A percentile compares a stretch with the other conserved stretches of the same genome.
phyloP scores from a whole-genome alignment of 2,888 invertebrate genomes.

The Callimorpha dominula region DNA sequence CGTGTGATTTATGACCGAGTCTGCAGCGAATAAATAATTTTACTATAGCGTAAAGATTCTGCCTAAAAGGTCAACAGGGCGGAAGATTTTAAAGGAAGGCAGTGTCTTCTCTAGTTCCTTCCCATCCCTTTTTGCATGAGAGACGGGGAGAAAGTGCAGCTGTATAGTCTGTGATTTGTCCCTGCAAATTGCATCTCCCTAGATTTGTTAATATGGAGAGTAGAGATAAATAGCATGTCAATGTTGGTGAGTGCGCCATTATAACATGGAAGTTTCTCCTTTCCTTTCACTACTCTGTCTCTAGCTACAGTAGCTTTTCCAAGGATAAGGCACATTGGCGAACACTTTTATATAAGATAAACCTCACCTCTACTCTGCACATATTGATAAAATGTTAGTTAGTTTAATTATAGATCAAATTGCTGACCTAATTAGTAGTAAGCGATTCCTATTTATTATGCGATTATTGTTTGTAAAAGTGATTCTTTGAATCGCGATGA shows the following conservation, averaged over 20 bases:
- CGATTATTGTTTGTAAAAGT: background rate
- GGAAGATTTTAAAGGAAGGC: background rate
- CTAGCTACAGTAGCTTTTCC: background rate
- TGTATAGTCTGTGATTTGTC: background rate
- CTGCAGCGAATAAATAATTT: no score
- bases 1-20: no score
- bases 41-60: no score
- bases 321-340: background rate
- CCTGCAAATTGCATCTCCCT: no score
- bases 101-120: background rate
- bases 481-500: background rate
- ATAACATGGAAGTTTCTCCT: no score
- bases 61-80: no score
- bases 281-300: no score
- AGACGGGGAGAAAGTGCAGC: background rate
- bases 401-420: slow-evolving; percentile 47
- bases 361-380: background rate
- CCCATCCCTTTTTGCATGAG: background rate
- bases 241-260: no score
- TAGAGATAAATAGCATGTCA: no score
- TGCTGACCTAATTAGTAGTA: slow-evolving; percentile 32
- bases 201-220: no score
- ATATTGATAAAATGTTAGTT: background rate
- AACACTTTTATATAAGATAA: background rate
- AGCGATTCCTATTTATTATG: slow-evolving; percentile 7